Base-by-base conservation (phyloP, 37 sponge, comb jelly and placozoan species). In the Theonella swinhoei region DNA sequence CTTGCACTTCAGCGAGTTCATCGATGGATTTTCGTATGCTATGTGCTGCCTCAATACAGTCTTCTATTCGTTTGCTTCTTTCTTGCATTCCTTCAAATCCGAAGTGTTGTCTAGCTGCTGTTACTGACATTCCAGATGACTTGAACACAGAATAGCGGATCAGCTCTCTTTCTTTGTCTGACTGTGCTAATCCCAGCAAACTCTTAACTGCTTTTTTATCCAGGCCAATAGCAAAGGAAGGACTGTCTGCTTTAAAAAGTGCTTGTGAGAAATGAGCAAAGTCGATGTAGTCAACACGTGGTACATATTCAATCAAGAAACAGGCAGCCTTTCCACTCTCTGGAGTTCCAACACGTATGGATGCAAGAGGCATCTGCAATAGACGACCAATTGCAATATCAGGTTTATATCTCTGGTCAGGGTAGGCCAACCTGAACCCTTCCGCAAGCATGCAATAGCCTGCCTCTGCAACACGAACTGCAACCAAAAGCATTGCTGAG, bases 21-120 rank as follows among this genome's bases (percentile, higher is more conserved):
- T 66, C 41, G 4, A 80, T 68, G n/a, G 81, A 39, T 20, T 8
- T 31, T 2, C 81, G 42, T 40, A 80, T 66, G 20, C 1, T 26
- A 20, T 68, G 33, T n/a, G 47, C 81, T 22, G 23, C 43, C 25
- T 35, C 25, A 4, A 80, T 39, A 39, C 60, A 33, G 9, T 36
- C 38, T 60, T 80, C 70, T 23, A 80, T 70, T 25, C 38, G 5
- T n/a, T 31, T 67, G n/a, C 42, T 58, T 20, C 70, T 32, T 4
- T 68, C 24, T 4, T 33, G 2, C 70, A 80, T 67, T 26, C 40
- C 28, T n/a, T 80, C 42, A 80, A 80, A 37, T 68, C 81, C 81
- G 59, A 42, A 80, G 9, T 80, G 35, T 66, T 7, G 8, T 17
- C 70, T 9, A 25, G 81, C 81, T 40, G 7, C 29, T 32, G 69